A percentile compares a stretch with the other conserved stretches of the same genome.
These are phyloP conservation scores for Heptranchias perlo DNA, from an alignment of 2,113 vertebrate genomes.

Conservation along the genomic window DNA sequence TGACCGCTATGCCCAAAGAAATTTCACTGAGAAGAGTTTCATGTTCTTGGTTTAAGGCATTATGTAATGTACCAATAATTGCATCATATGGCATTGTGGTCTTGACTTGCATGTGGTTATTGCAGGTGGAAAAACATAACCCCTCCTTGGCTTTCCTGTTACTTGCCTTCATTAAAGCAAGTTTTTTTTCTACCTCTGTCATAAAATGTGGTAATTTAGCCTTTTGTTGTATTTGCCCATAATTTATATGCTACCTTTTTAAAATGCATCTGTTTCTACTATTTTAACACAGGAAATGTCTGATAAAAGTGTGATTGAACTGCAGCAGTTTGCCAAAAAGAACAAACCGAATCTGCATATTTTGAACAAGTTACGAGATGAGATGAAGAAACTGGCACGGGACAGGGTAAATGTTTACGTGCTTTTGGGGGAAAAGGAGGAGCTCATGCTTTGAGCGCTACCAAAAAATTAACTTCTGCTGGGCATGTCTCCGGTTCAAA, in stretches of 20 bases:
- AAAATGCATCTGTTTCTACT: not conserved
- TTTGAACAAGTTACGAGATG: conserved; percentile 93
- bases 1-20: not conserved
- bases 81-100: not conserved
- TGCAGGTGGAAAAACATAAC: not conserved
- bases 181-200: not conserved
- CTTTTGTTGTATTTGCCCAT: not conserved
- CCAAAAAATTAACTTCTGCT: not conserved
- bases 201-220: not conserved
- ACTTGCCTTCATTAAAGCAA: not conserved
- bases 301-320: conserved; percentile 94
- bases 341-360: conserved; percentile 99
- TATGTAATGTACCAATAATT: not conserved
- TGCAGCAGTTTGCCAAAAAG: conserved; percentile 98
- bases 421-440: not conserved
- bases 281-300: conserved; percentile 71
- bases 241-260: not conserved
- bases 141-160: not conserved
- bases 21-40: not conserved
- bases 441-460: not conserved
- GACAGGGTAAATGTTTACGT: conserved; percentile 69
- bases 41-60: not conserved
- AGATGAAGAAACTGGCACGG: conserved; percentile 88
- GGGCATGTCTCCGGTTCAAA: not conserved
- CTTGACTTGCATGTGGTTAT: not conserved